Evolutionary conservation across 1,140 invertebrate species (phyloP), one percentile per base, ranked within the genome.

Genomic region (Homarus americanus): DNA sequence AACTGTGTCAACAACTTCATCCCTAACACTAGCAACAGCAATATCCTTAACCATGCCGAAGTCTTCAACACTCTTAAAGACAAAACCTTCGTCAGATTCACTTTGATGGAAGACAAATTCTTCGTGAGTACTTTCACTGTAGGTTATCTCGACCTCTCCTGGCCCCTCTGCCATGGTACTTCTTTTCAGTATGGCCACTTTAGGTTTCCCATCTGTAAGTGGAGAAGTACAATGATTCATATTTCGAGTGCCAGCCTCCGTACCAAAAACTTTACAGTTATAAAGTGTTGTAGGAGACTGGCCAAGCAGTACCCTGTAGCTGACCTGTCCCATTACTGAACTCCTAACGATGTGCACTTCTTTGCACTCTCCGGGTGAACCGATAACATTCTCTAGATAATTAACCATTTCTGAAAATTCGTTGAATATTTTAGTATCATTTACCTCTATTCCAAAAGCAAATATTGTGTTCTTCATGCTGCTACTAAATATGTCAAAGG

Each of bases 191-290:
- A 44, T 38, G n/a, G 44, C 34, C n/a, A 32, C 28, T 49, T 75
- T 44, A 49, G 36, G 73, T 75, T 76, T 73, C 41, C 69, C 32
- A 32, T 49, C 73, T 7, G 20, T 38, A 86, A 75, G 69, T 83
- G 80, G 24, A 76, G 72, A 86, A 86, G 72, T 72, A 73, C 83
- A 73, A 41, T 41, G 38, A 28, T 73, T 28, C 44, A 28, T 20
- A 44, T 76, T n/a, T 24, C 72, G 17, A 34, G 34, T 34, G 15
- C 28, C 63, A 58, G 75, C 41, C 72, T 76, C 73, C 84, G 76
- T 53, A 86, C 73, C 49, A 53, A 86, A n/a, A 69, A 86, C 84
- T 86, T 86, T 86, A 86, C 84, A 76, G 32, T 86, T 72, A 86
- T 86, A 86, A 86, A 86, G 84, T 36, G 28, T 53, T 76, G 84